Evolutionary conservation across 2,888 invertebrate species (phyloP).

Genomic region (Parthenolecanium corni): DNA sequence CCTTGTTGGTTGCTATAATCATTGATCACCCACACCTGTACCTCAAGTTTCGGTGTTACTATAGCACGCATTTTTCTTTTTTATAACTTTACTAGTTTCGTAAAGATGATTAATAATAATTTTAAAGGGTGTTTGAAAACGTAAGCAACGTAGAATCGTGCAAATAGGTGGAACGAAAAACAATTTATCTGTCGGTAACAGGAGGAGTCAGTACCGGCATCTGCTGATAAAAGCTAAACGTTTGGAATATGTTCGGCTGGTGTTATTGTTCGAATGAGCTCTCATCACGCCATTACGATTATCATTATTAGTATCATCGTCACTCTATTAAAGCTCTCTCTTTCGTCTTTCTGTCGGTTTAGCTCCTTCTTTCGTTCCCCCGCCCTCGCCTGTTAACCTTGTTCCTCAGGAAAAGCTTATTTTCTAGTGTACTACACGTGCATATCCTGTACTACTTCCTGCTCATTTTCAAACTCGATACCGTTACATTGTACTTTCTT

Average conservation of each 20-base stretch:
- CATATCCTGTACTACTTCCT: too few species aligned
- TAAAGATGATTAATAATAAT: too few species aligned
- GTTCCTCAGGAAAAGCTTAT: too few species aligned
- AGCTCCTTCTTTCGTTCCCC: background rate
- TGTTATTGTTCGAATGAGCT: slow-evolving; percentile 22
- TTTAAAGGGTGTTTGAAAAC: too few species aligned
- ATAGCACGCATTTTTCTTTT: too few species aligned
- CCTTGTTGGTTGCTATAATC: too few species aligned
- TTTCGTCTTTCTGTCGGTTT: background rate
- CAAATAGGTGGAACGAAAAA: slow-evolving; percentile 12
- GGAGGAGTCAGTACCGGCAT: slow-evolving; percentile 25
- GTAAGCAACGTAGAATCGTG: background rate
- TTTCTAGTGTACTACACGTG: too few species aligned
- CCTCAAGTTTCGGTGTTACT: too few species aligned
- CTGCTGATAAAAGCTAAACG: slow-evolving; percentile 12
- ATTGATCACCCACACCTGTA: too few species aligned
- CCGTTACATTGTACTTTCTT: too few species aligned
- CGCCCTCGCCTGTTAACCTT: background rate
- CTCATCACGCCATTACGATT: slow-evolving; percentile 29
- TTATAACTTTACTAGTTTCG: too few species aligned
- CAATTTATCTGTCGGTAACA: slow-evolving; percentile 26
- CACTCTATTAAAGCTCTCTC: slow-evolving; percentile 22
- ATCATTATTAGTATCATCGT: slow-evolving; percentile 26
- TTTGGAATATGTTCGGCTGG: slow-evolving; percentile 10
- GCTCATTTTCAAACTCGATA: too few species aligned